Evolutionary conservation across 2,888 invertebrate species (phyloP).

Genomic region (Chrysolina americana): DNA sequence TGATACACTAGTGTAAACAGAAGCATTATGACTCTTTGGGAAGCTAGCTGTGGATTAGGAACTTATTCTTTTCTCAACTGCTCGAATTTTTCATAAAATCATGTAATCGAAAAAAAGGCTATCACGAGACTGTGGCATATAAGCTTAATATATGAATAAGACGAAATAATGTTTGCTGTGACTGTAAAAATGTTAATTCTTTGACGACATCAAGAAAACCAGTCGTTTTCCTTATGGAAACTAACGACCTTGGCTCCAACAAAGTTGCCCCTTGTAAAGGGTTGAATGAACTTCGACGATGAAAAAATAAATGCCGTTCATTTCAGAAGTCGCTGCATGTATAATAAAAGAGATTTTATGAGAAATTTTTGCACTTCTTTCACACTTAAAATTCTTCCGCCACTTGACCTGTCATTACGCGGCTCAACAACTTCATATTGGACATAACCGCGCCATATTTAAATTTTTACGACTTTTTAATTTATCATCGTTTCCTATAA

Average conservation of each 20-base stretch:
- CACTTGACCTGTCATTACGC: constrained; percentile 48
- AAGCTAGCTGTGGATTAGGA: too few species aligned
- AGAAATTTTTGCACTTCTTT: constrained; percentile 42
- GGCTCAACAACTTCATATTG: constrained; percentile 55
- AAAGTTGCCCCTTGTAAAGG: background rate
- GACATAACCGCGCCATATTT: constrained; percentile 51
- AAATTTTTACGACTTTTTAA: constrained; percentile 62
- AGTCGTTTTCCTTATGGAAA: background rate
- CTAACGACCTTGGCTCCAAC: background rate
- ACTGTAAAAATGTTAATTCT: too few species aligned
- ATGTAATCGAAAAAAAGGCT: too few species aligned
- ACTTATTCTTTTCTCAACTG: too few species aligned
- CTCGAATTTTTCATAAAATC: too few species aligned
- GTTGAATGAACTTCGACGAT: constrained; percentile 18
- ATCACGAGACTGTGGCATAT: too few species aligned
- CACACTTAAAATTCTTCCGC: constrained; percentile 51
- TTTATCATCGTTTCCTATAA: constrained; percentile 62
- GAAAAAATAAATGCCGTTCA: constrained; percentile 38
- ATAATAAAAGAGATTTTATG: constrained; percentile 39
- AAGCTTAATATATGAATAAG: too few species aligned
- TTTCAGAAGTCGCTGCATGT: constrained; percentile 36
- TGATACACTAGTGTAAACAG: too few species aligned
- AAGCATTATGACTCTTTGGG: too few species aligned
- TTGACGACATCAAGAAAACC: background rate
- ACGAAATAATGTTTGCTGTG: too few species aligned